A percentile compares a stretch with the other conserved stretches of the same genome.
Evolutionary conservation across 2,888 invertebrate species (phyloP).

Genomic region (Acanthosepion pharaonis): DNA sequence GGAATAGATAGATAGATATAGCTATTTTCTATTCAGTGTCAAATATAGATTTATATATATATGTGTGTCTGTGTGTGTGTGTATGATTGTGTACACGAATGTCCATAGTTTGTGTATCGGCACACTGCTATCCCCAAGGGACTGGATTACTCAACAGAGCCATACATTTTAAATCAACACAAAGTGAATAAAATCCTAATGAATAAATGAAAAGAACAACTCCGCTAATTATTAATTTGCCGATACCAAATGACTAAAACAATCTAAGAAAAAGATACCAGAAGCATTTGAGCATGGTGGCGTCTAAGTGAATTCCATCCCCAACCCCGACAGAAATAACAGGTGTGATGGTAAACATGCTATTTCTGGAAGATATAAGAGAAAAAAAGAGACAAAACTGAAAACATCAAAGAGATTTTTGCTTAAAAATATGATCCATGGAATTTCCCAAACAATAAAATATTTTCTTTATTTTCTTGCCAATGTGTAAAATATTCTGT

Average conservation of each 20-base stretch:
- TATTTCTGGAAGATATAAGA: background rate
- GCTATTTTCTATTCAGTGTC: too few relatives aligned
- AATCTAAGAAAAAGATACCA: background rate
- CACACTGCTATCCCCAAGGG: too few relatives aligned
- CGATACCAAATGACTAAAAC: background rate
- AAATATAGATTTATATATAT: too few relatives aligned
- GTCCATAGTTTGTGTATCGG: too few relatives aligned
- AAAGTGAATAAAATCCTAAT: background rate
- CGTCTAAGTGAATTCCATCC: background rate
- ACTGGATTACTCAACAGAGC: background rate
- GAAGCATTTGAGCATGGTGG: background rate
- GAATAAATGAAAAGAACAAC: background rate
- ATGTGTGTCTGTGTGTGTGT: too few relatives aligned
- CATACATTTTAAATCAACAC: background rate
- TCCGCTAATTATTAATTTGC: slow-evolving; percentile 9
- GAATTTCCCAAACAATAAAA: background rate
- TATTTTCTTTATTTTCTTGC: too few relatives aligned
- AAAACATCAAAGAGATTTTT: background rate
- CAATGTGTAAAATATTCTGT: too few relatives aligned
- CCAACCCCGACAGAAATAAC: background rate
- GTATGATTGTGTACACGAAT: too few relatives aligned
- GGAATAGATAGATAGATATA: too few relatives aligned
- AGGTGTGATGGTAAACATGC: slow-evolving; percentile 7
- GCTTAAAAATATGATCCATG: background rate
- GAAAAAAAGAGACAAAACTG: background rate